Percentiles rank a stretch among this genome's conserved stretches.
phyloP scores from a whole-genome alignment of 2,797 vertebrate genomes.

The Chloroceryle inda region DNA sequence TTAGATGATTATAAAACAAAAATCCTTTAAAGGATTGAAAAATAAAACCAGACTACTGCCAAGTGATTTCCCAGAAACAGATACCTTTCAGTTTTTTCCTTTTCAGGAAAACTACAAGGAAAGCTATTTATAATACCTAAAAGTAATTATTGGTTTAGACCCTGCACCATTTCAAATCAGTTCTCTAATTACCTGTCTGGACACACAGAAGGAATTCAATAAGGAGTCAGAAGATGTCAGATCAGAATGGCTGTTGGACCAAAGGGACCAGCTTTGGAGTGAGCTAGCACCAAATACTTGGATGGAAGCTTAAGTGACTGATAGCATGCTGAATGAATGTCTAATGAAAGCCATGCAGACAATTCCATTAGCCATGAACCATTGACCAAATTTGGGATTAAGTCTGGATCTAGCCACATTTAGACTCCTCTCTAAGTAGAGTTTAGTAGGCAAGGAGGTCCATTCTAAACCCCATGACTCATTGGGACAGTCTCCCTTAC shows the following conservation, averaged over 20 bases:
- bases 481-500: too few relatives aligned
- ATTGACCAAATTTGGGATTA: too few relatives aligned
- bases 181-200: background rate
- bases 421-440: too few relatives aligned
- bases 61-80: background rate
- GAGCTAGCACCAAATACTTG: too few relatives aligned
- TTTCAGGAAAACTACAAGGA: background rate
- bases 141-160: background rate
- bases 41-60: background rate
- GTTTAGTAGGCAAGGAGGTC: too few relatives aligned
- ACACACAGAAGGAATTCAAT: background rate
- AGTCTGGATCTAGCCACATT: too few relatives aligned
- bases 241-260: background rate
- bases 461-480: too few relatives aligned
- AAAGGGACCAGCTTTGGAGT: background rate
- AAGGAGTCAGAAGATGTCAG: background rate
- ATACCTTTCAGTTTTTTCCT: background rate
- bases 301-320: too few relatives aligned
- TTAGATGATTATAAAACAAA: background rate
- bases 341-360: too few relatives aligned
- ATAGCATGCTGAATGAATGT: too few relatives aligned
- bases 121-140: background rate
- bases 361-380: too few relatives aligned
- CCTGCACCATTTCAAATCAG: background rate
- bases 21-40: background rate